Conservation (phyloP, 35 echinoderm and acorn worm genomes). For the Heliocidaris tuberculata region DNA sequence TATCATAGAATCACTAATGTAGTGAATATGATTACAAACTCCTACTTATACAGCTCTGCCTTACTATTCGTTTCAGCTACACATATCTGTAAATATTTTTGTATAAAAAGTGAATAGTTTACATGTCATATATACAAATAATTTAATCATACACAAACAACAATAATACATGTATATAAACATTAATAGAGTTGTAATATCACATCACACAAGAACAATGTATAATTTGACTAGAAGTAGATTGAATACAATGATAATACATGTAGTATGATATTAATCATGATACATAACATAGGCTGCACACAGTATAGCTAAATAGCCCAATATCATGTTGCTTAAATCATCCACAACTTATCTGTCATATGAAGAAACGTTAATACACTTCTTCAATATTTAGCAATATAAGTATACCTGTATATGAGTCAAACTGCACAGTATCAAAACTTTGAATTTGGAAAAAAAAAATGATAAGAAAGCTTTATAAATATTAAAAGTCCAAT, state of each 20-base stretch:
- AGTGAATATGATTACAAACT: too few species aligned
- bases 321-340: neutral
- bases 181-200: neutral
- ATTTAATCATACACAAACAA: neutral
- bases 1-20: neutral
- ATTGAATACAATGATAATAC: neutral
- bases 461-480: too few species aligned
- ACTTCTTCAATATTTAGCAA: too few species aligned
- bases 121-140: conserved; percentile 4
- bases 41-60: too few species aligned
- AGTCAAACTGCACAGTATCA: too few species aligned
- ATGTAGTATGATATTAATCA: neutral
- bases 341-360: neutral
- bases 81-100: neutral
- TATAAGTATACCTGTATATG: too few species aligned
- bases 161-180: neutral
- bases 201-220: neutral
- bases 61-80: too few species aligned
- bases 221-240: neutral
- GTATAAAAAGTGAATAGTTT: neutral
- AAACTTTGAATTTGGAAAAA: too few species aligned
- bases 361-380: neutral
- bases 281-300: neutral
- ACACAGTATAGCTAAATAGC: neutral
- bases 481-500: too few species aligned